Base-by-base conservation (phyloP, 2,888 invertebrate species). In the Tenthredo scrophulariae region DNA sequence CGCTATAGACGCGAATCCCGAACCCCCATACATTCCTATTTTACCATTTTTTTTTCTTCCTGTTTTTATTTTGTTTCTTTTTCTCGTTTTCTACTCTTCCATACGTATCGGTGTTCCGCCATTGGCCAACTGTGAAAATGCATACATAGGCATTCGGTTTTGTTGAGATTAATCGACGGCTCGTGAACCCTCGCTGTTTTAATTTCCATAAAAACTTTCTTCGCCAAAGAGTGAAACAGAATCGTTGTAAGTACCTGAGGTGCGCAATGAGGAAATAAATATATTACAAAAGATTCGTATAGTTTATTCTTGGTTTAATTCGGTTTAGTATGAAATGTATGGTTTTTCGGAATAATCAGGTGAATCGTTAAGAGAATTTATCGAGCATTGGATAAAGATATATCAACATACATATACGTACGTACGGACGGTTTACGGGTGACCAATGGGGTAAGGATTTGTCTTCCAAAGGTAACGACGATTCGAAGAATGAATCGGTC, bases 401-500 rank as follows among this genome's bases (percentile, higher is more conserved):
- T 22, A 74, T 40, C 22, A 26, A n/a, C n/a, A 3, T 54, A 74
- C 74, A 46, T 18, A 18, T 72, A 7, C 22, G n/a, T 29, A 75
- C 0, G 37, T 79, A 58, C 58, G 5, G 10, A 13, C 15, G 33
- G n/a, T 74, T 22, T 29, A 75, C 22, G 26, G 13, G 46, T 46
- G 46, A 26, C 18, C 54, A 77, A 77, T 77, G 50, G 77, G 29
- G 6, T 33, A 33, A 18, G 33, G 67, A n/a, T n/a, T 62, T 58
- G 80, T 80, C 80, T 62, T 62, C 40, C 26, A 22, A 33, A 62
- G 85, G 89, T 88, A 90, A 90, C 89, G 89, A 89, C 89, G 89
- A 89, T 83, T 88, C 86, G 88, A 87, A 87, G 87, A 54, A 54
- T n/a, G 89, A 87, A 89, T 88, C 88, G 88, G 84, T 87, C 82